phyloP scores from a whole-genome alignment of 1,140 invertebrate species.

The Lasaia peninsularis region DNA sequence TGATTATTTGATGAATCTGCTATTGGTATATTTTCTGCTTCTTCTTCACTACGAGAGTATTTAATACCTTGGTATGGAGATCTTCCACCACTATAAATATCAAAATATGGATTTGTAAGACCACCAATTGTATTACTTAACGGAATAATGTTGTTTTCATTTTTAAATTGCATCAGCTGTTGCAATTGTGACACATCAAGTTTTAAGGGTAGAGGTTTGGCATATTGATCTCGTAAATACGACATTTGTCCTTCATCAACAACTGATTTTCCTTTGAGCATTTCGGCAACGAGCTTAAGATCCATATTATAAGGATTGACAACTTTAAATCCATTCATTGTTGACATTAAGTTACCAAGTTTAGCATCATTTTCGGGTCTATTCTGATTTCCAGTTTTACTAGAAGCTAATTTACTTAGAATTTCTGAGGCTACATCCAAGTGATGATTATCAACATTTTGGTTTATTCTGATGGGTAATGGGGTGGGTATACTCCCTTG shows the following conservation, averaged over 20 bases:
- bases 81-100: conserved; percentile 46
- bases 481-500: conserved; percentile 44
- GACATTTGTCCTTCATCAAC: conserved; percentile 53
- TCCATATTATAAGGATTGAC: conserved; percentile 73
- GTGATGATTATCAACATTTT: conserved; percentile 68
- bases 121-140: conserved; percentile 38
- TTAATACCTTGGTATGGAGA: conserved; percentile 61
- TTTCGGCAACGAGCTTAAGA: conserved; percentile 67
- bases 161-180: conserved; percentile 52
- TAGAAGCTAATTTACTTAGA: conserved; percentile 50
- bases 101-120: conserved; percentile 47
- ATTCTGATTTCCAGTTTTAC: conserved; percentile 45
- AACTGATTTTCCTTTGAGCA: conserved; percentile 66
- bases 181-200: conserved; percentile 67
- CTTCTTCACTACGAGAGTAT: conserved; percentile 70
- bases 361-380: conserved; percentile 56
- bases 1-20: conserved; percentile 61
- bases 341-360: conserved; percentile 45
- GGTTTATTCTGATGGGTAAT: conserved; percentile 59
- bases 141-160: conserved; percentile 42
- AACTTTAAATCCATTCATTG: conserved; percentile 68
- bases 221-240: conserved; percentile 48
- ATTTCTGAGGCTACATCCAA: conserved; percentile 58
- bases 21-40: conserved; percentile 64
- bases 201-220: conserved; percentile 51